Evolutionary conservation across 2,888 invertebrate species (phyloP).

Genomic region (Chydorus sphaericus): DNA sequence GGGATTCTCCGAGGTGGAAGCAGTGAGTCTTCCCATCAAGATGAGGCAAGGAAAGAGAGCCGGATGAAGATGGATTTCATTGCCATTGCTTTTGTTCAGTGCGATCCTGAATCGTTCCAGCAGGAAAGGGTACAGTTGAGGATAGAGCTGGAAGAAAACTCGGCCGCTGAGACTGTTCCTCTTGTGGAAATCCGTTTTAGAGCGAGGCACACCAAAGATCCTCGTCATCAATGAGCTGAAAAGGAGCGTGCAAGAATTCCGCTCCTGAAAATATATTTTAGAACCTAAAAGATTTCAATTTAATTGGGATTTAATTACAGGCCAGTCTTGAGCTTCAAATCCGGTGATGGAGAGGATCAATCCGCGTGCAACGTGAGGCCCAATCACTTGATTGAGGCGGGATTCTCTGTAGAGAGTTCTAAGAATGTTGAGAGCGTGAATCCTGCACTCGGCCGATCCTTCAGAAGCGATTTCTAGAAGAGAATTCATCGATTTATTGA

Average conservation of each 20-base stretch:
- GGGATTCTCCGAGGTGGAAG: conserved; percentile 53
- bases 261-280: conserved; percentile 37
- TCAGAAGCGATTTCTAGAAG: conserved; percentile 35
- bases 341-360: conserved; percentile 56
- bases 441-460: conserved; percentile 28
- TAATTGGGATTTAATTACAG: conserved; percentile 39
- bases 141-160: conserved; percentile 61
- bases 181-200: conserved; percentile 34
- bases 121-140: conserved; percentile 44
- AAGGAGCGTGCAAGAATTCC: conserved; percentile 72
- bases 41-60: conserved; percentile 61
- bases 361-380: conserved; percentile 50
- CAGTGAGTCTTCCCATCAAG: conserved; percentile 60
- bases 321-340: conserved; percentile 60
- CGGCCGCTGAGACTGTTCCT: conserved; percentile 35
- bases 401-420: conserved; percentile 64
- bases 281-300: background rate
- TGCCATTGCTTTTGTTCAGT: conserved; percentile 17
- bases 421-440: conserved; percentile 75
- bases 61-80: conserved; percentile 31
- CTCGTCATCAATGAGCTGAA: conserved; percentile 68
- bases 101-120: conserved; percentile 31
- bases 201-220: conserved; percentile 62
- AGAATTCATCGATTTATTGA: conserved; percentile 41
- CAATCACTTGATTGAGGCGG: conserved; percentile 53